A percentile compares a stretch with the other conserved stretches of the same genome.
These are phyloP conservation scores for Sebastes matsubarae DNA, from an alignment of 2,797 vertebrate genomes.

Conservation along the genomic window DNA sequence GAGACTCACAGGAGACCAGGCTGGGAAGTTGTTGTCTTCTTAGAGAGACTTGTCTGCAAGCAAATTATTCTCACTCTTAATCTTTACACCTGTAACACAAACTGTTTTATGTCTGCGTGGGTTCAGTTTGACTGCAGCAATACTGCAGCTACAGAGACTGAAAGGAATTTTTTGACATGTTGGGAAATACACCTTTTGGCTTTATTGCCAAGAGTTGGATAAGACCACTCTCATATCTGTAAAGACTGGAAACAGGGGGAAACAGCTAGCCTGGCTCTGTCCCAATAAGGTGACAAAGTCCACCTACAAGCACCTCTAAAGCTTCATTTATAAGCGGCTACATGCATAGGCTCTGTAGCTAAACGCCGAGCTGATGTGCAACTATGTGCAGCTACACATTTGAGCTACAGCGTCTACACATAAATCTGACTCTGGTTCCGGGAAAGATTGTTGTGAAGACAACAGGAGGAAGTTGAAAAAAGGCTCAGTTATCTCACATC, in stretches of 20 bases:
- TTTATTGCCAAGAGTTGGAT: background rate
- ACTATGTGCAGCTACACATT: background rate
- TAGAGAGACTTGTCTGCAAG: conserved; percentile 19
- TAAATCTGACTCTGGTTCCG: background rate
- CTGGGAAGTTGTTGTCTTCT: conserved; percentile 36
- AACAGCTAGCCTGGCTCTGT: background rate
- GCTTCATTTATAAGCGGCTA: background rate
- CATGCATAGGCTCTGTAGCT: background rate
- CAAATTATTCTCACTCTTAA: conserved; percentile 55
- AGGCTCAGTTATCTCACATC: background rate
- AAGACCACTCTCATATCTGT: background rate
- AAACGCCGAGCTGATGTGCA: no score
- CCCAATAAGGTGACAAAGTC: background rate
- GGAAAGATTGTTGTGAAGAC: background rate
- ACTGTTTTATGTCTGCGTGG: background rate
- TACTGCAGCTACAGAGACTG: background rate
- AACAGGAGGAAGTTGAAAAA: background rate
- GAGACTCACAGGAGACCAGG: conserved; percentile 27
- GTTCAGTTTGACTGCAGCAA: background rate
- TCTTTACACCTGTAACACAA: conserved; percentile 33
- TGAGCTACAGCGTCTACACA: background rate
- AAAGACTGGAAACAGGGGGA: background rate
- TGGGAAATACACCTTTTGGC: background rate
- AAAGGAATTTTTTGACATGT: background rate
- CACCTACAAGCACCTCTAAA: background rate